Conservation (phyloP, 2,888 invertebrate genomes). For the Cylloceria caligata region DNA sequence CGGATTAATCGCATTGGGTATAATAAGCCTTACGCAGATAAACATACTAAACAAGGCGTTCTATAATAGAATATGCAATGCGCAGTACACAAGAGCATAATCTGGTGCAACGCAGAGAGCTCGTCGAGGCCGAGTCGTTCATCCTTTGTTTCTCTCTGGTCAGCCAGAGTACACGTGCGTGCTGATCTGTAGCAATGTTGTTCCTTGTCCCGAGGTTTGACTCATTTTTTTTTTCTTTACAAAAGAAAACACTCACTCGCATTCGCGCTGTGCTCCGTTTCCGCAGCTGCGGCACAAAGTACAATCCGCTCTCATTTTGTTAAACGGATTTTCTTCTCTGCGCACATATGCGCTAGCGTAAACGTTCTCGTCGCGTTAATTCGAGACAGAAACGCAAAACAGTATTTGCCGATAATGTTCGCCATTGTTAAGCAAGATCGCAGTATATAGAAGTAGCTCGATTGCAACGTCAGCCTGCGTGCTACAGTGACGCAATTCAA, state of each 20-base stretch:
- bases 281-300: constrained; percentile 70
- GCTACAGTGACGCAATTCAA: constrained; percentile 57
- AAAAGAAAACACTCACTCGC: constrained; percentile 36
- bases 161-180: constrained; percentile 62
- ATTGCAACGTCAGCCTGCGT: constrained; percentile 46
- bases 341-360: neutral
- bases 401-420: neutral
- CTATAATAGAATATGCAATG: constrained; percentile 1
- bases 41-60: constrained; percentile 15
- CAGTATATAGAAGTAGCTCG: constrained; percentile 30
- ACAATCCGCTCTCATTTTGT: constrained; percentile 17
- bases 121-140: constrained; percentile 21
- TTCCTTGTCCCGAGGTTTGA: constrained; percentile 56
- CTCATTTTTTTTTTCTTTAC: constrained; percentile 55
- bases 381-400: neutral
- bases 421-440: constrained; percentile 41
- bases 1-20: neutral
- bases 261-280: no score
- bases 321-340: neutral
- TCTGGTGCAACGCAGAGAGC: constrained; percentile 23
- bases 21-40: constrained; percentile 18
- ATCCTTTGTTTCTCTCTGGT: constrained; percentile 60
- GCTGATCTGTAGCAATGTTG: constrained; percentile 32
- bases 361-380: neutral
- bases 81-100: constrained; percentile 22